These are phyloP conservation scores for Mythimna lalbum DNA, from an alignment of 2,888 invertebrate species.

Conservation along the genomic window DNA sequence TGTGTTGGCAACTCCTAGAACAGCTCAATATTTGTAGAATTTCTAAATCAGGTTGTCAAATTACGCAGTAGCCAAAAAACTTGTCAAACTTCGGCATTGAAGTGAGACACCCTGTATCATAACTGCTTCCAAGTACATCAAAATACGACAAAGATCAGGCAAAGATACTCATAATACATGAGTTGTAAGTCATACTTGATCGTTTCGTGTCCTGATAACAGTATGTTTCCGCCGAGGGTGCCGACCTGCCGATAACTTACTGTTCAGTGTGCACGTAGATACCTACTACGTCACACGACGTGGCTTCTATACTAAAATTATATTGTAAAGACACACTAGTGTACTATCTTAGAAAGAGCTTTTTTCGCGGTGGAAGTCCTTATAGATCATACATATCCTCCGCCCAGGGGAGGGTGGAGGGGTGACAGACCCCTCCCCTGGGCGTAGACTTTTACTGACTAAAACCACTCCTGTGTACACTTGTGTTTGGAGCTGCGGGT, in stretches of 20 bases:
- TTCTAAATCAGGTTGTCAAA: too few relatives aligned
- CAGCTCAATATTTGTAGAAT: too few relatives aligned
- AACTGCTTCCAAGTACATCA: background rate
- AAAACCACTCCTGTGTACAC: too few relatives aligned
- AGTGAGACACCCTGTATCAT: too few relatives aligned
- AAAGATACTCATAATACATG: conserved; percentile 12
- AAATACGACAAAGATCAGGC: background rate
- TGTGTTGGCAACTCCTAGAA: background rate
- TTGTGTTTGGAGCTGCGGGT: too few relatives aligned
- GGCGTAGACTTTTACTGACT: too few relatives aligned
- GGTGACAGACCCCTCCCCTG: too few relatives aligned
- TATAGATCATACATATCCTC: too few relatives aligned
- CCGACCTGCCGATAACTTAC: conserved; percentile 58
- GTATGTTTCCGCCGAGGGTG: conserved; percentile 57
- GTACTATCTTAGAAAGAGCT: conserved; percentile 19
- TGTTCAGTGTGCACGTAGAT: background rate
- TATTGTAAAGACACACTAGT: background rate
- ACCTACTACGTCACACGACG: conserved; percentile 8
- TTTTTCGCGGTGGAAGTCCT: too few relatives aligned
- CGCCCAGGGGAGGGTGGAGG: too few relatives aligned
- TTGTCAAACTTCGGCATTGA: too few relatives aligned
- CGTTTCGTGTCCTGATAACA: conserved; percentile 21
- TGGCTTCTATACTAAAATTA: background rate
- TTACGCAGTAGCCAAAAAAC: too few relatives aligned
- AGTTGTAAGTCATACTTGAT: conserved; percentile 1